Base-by-base conservation (phyloP, 92 coral and sea anemone genomes). In the Phenganax subtilis region DNA sequence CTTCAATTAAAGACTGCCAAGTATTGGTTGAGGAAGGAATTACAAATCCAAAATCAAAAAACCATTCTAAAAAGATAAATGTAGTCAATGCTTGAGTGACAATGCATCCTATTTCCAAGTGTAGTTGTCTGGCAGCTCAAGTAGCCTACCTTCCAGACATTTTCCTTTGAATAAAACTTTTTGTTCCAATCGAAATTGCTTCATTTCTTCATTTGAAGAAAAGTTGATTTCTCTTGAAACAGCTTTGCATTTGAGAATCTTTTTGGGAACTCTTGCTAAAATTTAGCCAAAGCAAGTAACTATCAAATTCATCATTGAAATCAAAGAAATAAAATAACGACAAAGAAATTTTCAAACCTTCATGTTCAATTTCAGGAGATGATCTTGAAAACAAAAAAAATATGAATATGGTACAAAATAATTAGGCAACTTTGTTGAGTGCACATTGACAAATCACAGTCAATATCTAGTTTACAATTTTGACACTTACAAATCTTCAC, bases 21-120 rank as follows among this genome's bases (percentile, higher is more conserved):
- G 99, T 96, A 89, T 96, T 96, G 12, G 99, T 96, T 57, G 99
- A 96, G 59, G 97, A 89, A 15, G 99, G 99, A 63, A 96, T 96
- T 28, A 96, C 99, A 89, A 96, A 96, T 61, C 99, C 99, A 89
- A 96, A 96, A 76, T 96, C 97, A 87, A 96, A 96, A 86, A 85
- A 96, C 99, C 98, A 94, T 71, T 94, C 98, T 94, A 85, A 44
- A 54, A 62, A 57, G 53, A 17, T 64, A 25, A 64, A 17, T 20
- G 70, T 14, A 14, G 65, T 59, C 65, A 59, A 64, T 20, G 30
- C 70, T 20, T 20, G 10, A 64, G 30, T 20, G 7, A 59, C 16
- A 14, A 59, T 59, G 16, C 16, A 14, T 59, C 20, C 65, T 59
- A n/a, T 6, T 0, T 6, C 65, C 63, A 6, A 6, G 63, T 5